Conservation (phyloP, 2,113 vertebrate genomes). For the Eubucco bourcierii region DNA sequence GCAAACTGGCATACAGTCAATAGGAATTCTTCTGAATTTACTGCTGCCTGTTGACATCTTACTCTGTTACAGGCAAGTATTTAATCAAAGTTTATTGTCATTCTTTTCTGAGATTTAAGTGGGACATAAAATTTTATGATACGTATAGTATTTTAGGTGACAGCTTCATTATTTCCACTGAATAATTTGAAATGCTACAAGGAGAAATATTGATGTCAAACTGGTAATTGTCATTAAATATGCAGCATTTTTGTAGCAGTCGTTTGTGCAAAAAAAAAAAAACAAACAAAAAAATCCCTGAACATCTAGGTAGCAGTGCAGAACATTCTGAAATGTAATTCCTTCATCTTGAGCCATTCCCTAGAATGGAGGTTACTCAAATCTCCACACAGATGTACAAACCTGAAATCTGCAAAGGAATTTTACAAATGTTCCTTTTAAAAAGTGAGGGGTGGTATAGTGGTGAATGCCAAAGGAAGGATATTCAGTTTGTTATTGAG, state of each 20-base stretch:
- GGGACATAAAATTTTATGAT: constrained; percentile 75
- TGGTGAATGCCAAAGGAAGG: not conserved
- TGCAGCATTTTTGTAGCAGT: constrained; percentile 40
- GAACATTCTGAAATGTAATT: not conserved
- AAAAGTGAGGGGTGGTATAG: not conserved
- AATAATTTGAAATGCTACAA: constrained; percentile 60
- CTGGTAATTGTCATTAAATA: constrained; percentile 66
- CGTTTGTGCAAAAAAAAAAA: constrained; percentile 18
- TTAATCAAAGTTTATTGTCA: constrained; percentile 78
- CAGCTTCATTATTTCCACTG: constrained; percentile 73
- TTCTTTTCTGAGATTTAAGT: constrained; percentile 76
- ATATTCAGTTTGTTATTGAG: not conserved
- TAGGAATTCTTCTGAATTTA: constrained; percentile 64
- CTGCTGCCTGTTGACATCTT: constrained; percentile 59
- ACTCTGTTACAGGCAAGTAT: constrained; percentile 68
- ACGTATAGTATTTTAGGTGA: constrained; percentile 70
- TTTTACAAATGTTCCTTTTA: not conserved
- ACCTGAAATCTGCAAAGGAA: not conserved
- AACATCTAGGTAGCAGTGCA: not conserved
- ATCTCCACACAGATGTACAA: not conserved
- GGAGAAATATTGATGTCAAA: constrained; percentile 63
- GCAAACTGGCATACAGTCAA: constrained; percentile 53
- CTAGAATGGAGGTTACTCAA: not conserved
- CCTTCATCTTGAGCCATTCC: not conserved
- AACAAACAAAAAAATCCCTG: constrained; percentile 1